Conservation (phyloP, 2,888 invertebrate species). For the Catocala nupta region DNA sequence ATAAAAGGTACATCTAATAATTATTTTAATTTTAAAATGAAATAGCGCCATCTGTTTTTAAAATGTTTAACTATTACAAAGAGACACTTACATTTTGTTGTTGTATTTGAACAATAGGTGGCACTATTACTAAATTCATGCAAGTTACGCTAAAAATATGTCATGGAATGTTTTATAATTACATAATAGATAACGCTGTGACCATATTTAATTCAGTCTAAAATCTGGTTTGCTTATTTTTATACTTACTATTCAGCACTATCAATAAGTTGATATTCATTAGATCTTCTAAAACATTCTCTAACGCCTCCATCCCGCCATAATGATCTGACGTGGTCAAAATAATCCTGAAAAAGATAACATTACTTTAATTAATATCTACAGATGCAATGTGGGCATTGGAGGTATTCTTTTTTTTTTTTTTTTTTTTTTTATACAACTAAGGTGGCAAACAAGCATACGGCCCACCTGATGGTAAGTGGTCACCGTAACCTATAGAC, state of each 20-base stretch:
- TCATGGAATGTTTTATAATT: constrained; percentile 2
- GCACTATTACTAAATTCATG: constrained; percentile 4
- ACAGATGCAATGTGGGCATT: not conserved
- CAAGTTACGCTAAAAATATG: not conserved
- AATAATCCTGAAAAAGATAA: constrained; percentile 89
- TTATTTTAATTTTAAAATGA: not conserved
- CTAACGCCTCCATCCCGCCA: constrained; percentile 92
- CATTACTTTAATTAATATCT: not conserved
- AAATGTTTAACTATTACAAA: not conserved
- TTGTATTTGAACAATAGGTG: constrained; percentile 20
- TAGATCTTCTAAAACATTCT: constrained; percentile 90
- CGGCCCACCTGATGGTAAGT: too few relatives aligned
- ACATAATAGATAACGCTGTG: constrained; percentile 31
- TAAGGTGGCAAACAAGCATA: too few relatives aligned
- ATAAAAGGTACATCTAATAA: not conserved
- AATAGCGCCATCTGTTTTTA: constrained; percentile 33
- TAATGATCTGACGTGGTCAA: constrained; percentile 88
- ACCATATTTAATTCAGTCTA: not conserved
- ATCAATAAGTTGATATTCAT: constrained; percentile 93
- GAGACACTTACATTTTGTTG: too few relatives aligned
- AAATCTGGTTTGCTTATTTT: not conserved
- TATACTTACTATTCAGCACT: constrained; percentile 93
- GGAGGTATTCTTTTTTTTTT: too few relatives aligned
- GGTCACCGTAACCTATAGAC: too few relatives aligned
- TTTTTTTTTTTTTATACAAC: too few relatives aligned